Percentiles rank a stretch among this genome's conserved stretches.
phyloP scores from a whole-genome alignment of 2,113 vertebrate species.

The Eubucco bourcierii region DNA sequence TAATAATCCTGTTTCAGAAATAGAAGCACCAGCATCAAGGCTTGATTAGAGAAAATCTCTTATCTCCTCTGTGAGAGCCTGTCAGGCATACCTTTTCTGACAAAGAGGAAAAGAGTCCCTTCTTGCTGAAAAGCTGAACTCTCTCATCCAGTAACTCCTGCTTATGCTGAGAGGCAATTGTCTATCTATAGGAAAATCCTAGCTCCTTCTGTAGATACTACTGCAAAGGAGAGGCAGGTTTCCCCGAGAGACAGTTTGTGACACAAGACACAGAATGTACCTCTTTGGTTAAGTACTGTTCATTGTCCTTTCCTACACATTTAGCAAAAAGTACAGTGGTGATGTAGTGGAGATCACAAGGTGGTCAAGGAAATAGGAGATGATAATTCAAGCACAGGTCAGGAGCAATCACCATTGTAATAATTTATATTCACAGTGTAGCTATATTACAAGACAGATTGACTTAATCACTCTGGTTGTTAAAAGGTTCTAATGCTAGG shows the following conservation, averaged over 20 bases:
- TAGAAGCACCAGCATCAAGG: constrained; percentile 3
- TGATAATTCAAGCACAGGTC: neutral
- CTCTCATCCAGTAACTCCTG: neutral
- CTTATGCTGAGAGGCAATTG: neutral
- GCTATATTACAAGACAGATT: neutral
- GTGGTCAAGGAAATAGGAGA: neutral
- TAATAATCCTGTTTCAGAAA: constrained; percentile 43
- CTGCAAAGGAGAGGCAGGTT: neutral
- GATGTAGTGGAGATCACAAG: neutral
- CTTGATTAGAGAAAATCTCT: constrained; percentile 26
- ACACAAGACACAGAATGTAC: neutral
- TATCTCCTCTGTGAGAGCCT: neutral
- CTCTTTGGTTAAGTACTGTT: neutral
- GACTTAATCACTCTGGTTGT: neutral
- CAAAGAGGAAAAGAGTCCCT: neutral
- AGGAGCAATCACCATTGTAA: neutral
- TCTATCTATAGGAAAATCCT: neutral
- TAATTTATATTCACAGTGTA: neutral
- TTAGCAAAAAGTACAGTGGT: neutral
- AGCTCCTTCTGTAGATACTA: neutral
- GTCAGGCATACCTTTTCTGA: neutral
- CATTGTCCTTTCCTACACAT: neutral
- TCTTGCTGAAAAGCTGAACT: neutral
- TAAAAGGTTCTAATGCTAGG: neutral
- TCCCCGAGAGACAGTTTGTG: neutral